Base-by-base conservation (phyloP, 1,140 invertebrate genomes). In the Trichonephila clavata region DNA sequence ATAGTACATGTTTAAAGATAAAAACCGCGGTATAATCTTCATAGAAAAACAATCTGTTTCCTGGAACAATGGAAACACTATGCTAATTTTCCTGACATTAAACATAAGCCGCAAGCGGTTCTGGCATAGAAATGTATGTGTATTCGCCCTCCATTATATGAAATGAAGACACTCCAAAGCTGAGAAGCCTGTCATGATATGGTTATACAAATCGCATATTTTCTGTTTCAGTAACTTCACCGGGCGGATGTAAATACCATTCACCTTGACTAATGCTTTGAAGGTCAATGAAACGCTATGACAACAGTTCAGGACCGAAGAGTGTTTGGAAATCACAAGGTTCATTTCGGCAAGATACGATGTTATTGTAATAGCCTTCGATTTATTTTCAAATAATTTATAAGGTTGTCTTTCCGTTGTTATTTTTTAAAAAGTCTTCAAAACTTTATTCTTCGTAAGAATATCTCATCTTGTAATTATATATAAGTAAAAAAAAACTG, bases 171-270 rank as follows among this genome's bases (percentile, higher is more conserved):
- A 39, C 32, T 77, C 71, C 24, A 77, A 77, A 39, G 24, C 71
- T 77, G 71, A 77, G 32, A 32, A 32, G 24, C 71, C 27, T 77
- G 71, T 39, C 24, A 77, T 77, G 71, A 77, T 77, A 77, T 77
- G 71, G 81, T 10, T 83, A 83, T 83, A 83, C 81, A 83, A 83
- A 83, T 50, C 43, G 27, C 81, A 83, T 83, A 83, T 83, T 83
- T 83, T 83, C 81, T 83, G 81, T 83, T 83, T 59, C 43, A 83
- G 81, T 83, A 83, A 83, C 81, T 83, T 59, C 81, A 5, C n/a
- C n/a, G 50, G 18, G 81, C 81, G 81, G 81, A 83, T 83, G 81
- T 83, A 13, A 21, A 50, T 83, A n/a, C 81, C 81, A 83, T 83
- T 83, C 81, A 83, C 81, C 81, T 83, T 83, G 81, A 83, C 81